Evolutionary conservation across 2,113 vertebrate genomes (phyloP).

Genomic region (Gambusia affinis): DNA sequence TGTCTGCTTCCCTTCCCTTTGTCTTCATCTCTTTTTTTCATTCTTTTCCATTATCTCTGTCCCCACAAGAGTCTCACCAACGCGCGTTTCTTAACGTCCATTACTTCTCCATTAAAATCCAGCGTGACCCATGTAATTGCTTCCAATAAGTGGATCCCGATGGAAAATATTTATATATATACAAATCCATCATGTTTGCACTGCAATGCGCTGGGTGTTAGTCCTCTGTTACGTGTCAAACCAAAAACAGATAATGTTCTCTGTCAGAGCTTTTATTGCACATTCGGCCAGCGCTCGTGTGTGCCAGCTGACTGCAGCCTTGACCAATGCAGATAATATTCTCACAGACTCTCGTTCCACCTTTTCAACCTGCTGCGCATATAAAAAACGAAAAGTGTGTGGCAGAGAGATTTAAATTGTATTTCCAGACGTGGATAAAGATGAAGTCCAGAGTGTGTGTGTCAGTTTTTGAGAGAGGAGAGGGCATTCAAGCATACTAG

Average conservation of each 20-base stretch:
- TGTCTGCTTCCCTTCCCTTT: not conserved
- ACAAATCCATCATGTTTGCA: slow-evolving; percentile 34
- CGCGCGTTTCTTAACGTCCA: slow-evolving; percentile 25
- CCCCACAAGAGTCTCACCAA: slow-evolving; percentile 12
- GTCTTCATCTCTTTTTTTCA: not conserved
- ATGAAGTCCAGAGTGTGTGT: slow-evolving; percentile 6
- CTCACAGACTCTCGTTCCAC: slow-evolving; percentile 19
- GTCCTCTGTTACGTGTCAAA: slow-evolving; percentile 12
- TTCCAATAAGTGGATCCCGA: slow-evolving; percentile 38
- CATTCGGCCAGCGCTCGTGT: slow-evolving; percentile 4
- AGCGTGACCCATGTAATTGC: slow-evolving; percentile 59
- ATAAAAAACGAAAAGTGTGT: not conserved
- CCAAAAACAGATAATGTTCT: slow-evolving; percentile 40
- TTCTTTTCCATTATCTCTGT: not conserved
- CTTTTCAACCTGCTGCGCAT: slow-evolving; percentile 14
- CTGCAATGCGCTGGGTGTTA: not conserved
- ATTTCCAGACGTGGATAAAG: slow-evolving; percentile 10
- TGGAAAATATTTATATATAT: slow-evolving; percentile 1
- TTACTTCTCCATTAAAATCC: slow-evolving; percentile 63
- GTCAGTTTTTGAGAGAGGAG: slow-evolving; percentile 9
- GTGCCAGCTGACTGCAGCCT: slow-evolving; percentile 21
- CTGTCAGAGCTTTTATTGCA: slow-evolving; percentile 31
- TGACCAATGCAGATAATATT: slow-evolving; percentile 42
- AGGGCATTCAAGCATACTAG: slow-evolving; percentile 9
- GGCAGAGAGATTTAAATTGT: slow-evolving; percentile 6